Conservation (phyloP, 2,113 vertebrate species). For the Arizona elegans region DNA sequence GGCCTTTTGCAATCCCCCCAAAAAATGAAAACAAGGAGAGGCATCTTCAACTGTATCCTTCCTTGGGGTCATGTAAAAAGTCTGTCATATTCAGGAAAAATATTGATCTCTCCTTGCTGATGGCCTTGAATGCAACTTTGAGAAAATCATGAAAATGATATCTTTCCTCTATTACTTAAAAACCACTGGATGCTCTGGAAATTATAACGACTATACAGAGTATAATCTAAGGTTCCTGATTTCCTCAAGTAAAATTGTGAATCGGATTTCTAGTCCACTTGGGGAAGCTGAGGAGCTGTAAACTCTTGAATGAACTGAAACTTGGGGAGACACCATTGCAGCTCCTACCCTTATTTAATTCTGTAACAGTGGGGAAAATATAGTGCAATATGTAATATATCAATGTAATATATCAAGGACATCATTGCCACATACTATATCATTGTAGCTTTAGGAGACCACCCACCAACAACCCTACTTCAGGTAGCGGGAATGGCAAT, state of each 20-base stretch:
- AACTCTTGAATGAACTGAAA: background rate
- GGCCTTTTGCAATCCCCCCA: background rate
- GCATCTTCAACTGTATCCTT: background rate
- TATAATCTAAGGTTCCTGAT: background rate
- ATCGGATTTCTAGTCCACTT: background rate
- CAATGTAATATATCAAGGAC: background rate
- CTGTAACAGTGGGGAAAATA: background rate
- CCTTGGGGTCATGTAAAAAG: background rate
- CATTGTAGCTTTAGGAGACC: background rate
- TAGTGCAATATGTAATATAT: background rate
- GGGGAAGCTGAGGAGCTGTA: background rate
- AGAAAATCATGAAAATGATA: background rate
- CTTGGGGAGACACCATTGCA: background rate
- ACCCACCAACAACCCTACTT: background rate
- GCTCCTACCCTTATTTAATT: background rate
- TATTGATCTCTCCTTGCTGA: background rate
- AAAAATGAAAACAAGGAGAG: background rate
- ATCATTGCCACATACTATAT: background rate
- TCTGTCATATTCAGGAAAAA: background rate
- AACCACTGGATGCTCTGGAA: background rate
- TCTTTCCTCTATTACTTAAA: background rate
- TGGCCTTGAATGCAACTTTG: background rate
- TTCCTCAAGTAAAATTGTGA: background rate
- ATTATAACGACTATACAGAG: background rate
- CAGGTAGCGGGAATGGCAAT: background rate